Percentiles rank a stretch among this genome's conserved stretches.
These are phyloP conservation scores for Ochlodes sylvanus DNA, from an alignment of 2,888 invertebrate genomes.

Conservation along the genomic window DNA sequence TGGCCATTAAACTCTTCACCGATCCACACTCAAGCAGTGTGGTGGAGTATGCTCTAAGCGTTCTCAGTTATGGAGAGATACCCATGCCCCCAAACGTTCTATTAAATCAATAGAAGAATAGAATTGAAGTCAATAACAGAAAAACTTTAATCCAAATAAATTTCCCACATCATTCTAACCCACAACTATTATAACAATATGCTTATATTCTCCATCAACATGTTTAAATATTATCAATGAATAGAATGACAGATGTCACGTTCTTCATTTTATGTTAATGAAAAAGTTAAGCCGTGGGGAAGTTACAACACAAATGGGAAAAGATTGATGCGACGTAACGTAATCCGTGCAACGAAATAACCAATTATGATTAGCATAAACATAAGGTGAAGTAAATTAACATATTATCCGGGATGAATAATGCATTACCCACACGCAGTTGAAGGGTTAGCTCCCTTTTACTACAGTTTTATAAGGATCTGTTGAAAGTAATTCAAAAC, in stretches of 20 bases:
- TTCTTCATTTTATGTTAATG: constrained; percentile 29
- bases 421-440: constrained; percentile 59
- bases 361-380: constrained; percentile 83
- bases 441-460: constrained; percentile 64
- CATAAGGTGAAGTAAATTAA: constrained; percentile 78
- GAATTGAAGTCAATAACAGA: too few relatives aligned
- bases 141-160: background rate
- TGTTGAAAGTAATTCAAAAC: background rate
- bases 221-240: constrained; percentile 4
- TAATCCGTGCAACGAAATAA: constrained; percentile 77
- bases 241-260: constrained; percentile 27
- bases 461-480: constrained; percentile 51
- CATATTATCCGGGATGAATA: constrained; percentile 78
- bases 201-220: background rate
- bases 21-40: too few relatives aligned
- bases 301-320: constrained; percentile 60
- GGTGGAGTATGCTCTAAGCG: too few relatives aligned
- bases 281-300: constrained; percentile 22
- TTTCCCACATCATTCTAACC: background rate
- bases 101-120: too few relatives aligned
- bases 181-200: background rate
- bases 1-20: too few relatives aligned
- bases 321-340: constrained; percentile 63
- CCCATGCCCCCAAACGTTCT: too few relatives aligned
- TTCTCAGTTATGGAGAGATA: too few relatives aligned